Conservation (phyloP, 2,797 vertebrate genomes). For the Lateolabrax maculatus region DNA sequence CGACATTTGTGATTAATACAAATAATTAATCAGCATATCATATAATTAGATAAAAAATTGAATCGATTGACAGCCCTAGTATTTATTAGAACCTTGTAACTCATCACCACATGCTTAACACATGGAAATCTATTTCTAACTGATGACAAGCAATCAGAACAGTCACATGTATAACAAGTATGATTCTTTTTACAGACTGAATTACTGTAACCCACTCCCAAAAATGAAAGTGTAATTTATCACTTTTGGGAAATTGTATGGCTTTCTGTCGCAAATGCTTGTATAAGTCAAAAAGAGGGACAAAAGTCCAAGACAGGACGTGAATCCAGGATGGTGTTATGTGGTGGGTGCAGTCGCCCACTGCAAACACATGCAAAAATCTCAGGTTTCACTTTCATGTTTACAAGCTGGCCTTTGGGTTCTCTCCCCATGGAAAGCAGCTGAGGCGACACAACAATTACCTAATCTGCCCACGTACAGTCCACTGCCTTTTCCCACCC, state of each 20-base stretch:
- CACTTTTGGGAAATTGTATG: not conserved
- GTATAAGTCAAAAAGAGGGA: not conserved
- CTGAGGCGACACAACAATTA: constrained; percentile 58
- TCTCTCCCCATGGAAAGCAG: constrained; percentile 56
- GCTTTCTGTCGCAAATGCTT: not conserved
- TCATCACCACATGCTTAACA: not conserved
- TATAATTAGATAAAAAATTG: too few relatives aligned
- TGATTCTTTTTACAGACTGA: not conserved
- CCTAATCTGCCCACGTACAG: constrained; percentile 52
- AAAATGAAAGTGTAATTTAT: not conserved
- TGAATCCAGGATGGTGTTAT: constrained; percentile 23
- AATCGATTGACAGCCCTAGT: too few relatives aligned
- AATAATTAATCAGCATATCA: too few relatives aligned
- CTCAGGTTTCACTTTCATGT: constrained; percentile 66
- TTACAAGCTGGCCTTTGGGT: constrained; percentile 72
- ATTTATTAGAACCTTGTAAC: not conserved
- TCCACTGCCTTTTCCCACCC: constrained; percentile 51
- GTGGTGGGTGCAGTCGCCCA: constrained; percentile 17
- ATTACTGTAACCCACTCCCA: not conserved
- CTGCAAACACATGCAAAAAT: constrained; percentile 49
- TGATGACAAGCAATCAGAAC: not conserved
- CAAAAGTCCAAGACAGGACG: not conserved
- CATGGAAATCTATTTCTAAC: not conserved
- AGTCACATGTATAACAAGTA: not conserved
- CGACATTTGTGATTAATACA: too few relatives aligned